A percentile compares a stretch with the other conserved stretches of the same genome.
phyloP scores from a whole-genome alignment of 2,113 vertebrate genomes.

The Cyprinodon tularosa region DNA sequence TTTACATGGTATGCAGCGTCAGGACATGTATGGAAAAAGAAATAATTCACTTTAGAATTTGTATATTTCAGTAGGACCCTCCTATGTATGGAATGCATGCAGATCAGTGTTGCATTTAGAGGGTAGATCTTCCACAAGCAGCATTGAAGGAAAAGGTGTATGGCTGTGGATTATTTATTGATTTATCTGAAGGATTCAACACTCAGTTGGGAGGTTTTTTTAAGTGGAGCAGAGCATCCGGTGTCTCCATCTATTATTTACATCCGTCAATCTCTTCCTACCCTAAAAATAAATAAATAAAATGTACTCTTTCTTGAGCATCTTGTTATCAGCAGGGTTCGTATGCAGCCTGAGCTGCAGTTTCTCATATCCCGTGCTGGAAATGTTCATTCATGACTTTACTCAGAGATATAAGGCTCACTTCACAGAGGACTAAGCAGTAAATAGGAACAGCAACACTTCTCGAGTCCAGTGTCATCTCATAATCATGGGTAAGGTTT shows the following conservation, averaged over 20 bases:
- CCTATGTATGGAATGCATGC: background rate
- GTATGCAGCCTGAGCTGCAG: constrained; percentile 1
- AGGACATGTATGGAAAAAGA: background rate
- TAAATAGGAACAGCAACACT: no score
- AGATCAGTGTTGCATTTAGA: background rate
- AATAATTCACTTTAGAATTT: background rate
- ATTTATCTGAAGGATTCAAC: constrained; percentile 26
- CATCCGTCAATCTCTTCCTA: constrained; percentile 13
- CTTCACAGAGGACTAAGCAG: no score
- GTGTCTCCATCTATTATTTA: constrained; percentile 27
- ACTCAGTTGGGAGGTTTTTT: constrained; percentile 19
- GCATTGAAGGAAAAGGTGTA: constrained; percentile 23
- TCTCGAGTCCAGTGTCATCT: no score
- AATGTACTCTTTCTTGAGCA: constrained; percentile 20
- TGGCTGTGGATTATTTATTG: constrained; percentile 32
- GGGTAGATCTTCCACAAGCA: background rate
- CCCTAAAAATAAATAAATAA: constrained; percentile 9
- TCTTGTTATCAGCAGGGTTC: background rate
- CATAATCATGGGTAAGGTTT: no score
- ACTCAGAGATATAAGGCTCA: background rate
- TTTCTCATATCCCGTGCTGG: background rate
- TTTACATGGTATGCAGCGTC: background rate
- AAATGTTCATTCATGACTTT: background rate
- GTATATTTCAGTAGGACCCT: background rate
- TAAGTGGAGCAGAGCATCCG: constrained; percentile 18